Evolutionary conservation across 2,113 vertebrate genomes (phyloP).

Genomic region (Cyanoramphus novaezelandiae): DNA sequence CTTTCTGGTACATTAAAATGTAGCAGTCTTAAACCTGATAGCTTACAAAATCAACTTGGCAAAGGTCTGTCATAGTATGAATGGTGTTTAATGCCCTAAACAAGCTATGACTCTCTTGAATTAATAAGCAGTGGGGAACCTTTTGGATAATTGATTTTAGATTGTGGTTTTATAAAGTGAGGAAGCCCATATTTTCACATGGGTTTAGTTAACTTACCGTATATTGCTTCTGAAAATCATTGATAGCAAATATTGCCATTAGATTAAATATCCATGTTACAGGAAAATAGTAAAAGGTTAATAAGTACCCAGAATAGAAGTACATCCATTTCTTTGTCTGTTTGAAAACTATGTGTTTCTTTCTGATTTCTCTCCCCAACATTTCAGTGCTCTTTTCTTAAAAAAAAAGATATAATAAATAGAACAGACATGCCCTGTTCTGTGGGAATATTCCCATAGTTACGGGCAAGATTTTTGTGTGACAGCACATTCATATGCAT

Average conservation of each 20-base stretch:
- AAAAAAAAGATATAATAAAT: background rate
- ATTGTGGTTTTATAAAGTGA: background rate
- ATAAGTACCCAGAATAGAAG: background rate
- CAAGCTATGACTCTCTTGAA: background rate
- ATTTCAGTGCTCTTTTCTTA: background rate
- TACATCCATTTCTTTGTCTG: background rate
- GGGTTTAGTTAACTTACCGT: background rate
- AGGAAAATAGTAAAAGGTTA: background rate
- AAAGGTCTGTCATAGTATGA: background rate
- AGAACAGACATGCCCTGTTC: background rate
- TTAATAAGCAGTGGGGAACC: background rate
- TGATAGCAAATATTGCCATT: background rate
- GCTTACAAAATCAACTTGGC: constrained; percentile 21
- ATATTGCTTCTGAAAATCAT: background rate
- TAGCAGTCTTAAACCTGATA: constrained; percentile 4
- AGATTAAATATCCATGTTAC: constrained; percentile 5
- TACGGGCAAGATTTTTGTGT: background rate
- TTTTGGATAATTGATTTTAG: background rate
- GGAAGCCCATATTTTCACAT: constrained; percentile 4
- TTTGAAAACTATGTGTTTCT: background rate
- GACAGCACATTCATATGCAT: background rate
- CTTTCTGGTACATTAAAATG: constrained; percentile 29
- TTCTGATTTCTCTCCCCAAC: background rate
- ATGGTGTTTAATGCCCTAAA: constrained; percentile 4
- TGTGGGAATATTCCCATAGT: background rate